Evolutionary conservation across 2,888 invertebrate species (phyloP), one percentile per base, ranked within the genome.

Genomic region (Nezara viridula): DNA sequence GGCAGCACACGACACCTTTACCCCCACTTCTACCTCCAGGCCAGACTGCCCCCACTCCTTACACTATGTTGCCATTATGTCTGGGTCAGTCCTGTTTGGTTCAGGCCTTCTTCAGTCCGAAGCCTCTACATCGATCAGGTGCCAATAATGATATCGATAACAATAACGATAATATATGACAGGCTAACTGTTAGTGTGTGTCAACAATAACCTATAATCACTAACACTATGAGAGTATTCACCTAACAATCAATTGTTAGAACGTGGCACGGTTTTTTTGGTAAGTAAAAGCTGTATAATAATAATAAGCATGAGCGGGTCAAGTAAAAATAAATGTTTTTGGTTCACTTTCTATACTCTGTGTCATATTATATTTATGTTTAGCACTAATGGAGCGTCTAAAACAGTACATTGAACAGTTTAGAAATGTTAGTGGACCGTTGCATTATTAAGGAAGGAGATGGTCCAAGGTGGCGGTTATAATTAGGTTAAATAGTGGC

Each of bases 61-160:
- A 50, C 50, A 77, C 27, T 40, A 88, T 88, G 88, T 88, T 88
- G 66, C 88, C 88, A 60, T 88, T 77, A 47, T 88, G 88, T 49
- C 44, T 88, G 49, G 77, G 73, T 16, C 88, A 73, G 27, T 88
- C 73, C 7, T 88, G 88, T 32, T 24, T 88, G n/a, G 50, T 52
- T 27, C 86, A 86, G 32, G 50, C 55, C 86, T 86, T 86, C 86
- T 86, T 86, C 86, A 47, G 14, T 16, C n/a, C 81, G 12, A 81
- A 81, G 81, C 81, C 44, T 14, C 44, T 4, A 24, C 14, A 24
- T 81, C 81, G 24, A 10, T 81, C 81, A 81, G 81, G 81, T 81
- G 32, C 66, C 16, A 2, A 2, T 60, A 44, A 44, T 44, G 1
- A 21, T 40, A 77, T 19, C 10, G 37, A 4, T 40, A 40, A 37